Base-by-base conservation (phyloP, 2,113 vertebrate species). In the Ammodytes marinus region DNA sequence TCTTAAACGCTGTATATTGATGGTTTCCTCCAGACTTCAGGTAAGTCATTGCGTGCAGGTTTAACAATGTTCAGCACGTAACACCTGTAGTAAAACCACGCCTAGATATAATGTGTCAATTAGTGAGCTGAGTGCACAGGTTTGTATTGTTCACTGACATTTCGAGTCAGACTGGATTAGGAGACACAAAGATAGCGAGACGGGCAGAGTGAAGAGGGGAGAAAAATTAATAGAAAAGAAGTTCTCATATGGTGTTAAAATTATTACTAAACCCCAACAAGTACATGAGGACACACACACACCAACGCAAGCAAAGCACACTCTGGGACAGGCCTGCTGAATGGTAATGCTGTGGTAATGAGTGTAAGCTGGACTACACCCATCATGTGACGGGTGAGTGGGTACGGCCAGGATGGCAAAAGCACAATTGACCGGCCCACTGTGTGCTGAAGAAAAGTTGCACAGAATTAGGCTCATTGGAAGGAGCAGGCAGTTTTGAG, bases 331-430 rank as follows among this genome's bases (percentile, higher is more conserved):
- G 70, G 46, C 54, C 82, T 59, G 65, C 37, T 79, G 83, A 83
- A 78, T 80, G 74, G 78, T 85, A 91, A 92, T 89, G 80, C 77
- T 76, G 68, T 50, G 57, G 79, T 91, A 91, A 92, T 90, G 85
- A 90, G 74, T 74, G 69, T 82, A 87, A 91, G 63, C 87, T 88
- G 82, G 69, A 79, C 85, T 90, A 75, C 83, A 76, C 88, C 89
- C 86, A 71, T 83, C 86, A 71, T 83, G 86, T 82, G 85, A 89
- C 58, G 67, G 87, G 79, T 91, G 81, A 88, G 15, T 69, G 90
- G 76, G 90, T 89, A 82, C 81, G 90, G 82, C 66, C 61, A 82
- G 63, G 46, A 60, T 68, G 63, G 64, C 73, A 66, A 76, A 78
- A 73, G 58, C 59, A 58, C 74, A 70, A 15, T n/a, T 14, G 39